Evolutionary conservation across 2,113 vertebrate genomes (phyloP), one percentile per base, ranked within the genome.

Genomic region (Engraulis encrasicolus): DNA sequence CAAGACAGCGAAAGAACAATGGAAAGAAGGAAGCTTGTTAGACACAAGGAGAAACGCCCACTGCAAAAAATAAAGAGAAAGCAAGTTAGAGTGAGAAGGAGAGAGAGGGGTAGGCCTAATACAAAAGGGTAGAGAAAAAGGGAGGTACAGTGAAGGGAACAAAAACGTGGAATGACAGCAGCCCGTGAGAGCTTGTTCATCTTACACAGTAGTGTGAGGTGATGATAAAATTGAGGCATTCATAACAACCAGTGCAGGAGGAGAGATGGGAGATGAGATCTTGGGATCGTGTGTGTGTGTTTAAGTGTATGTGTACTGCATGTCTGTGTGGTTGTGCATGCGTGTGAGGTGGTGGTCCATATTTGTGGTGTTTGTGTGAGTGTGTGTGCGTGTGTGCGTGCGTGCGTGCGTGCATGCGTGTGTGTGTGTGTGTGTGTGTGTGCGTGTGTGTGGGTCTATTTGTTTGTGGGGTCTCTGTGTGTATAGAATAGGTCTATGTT

Each of bases 191-290:
- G 23, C 27, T 11, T 23, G 61, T 71, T 27, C 61, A 71, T 74
- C 58, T 74, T 74, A 27, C n/a, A n/a, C n/a, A n/a, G n/a, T 34
- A 15, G 66, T 74, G 31, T 74, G 31, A 74, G 66, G 31, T 74
- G 66, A 74, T 74, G 66, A 74, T 74, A 74, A 74, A 31, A 74
- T 74, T 71, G 61, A 66, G 23, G 58, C 58, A 66, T 66, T 66
- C 58, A 66, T 9, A 66, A 23, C 5, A 23, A 66, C 58, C 11
- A 23, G 58, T n/a, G 58, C n/a, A 66, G 58, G 6, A 66, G n/a
- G 58, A 66, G n/a, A 66, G 58, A 23, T n/a, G 58, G 58, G 58
- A 66, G 58, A 66, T 66, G 20, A 66, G 58, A 66, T 66, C 9
- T 45, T n/a, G n/a, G 40, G 40, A 45, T 45, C 9, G 40, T 45